phyloP scores from a whole-genome alignment of 2,888 invertebrate species.

The Tetragnatha montana region DNA sequence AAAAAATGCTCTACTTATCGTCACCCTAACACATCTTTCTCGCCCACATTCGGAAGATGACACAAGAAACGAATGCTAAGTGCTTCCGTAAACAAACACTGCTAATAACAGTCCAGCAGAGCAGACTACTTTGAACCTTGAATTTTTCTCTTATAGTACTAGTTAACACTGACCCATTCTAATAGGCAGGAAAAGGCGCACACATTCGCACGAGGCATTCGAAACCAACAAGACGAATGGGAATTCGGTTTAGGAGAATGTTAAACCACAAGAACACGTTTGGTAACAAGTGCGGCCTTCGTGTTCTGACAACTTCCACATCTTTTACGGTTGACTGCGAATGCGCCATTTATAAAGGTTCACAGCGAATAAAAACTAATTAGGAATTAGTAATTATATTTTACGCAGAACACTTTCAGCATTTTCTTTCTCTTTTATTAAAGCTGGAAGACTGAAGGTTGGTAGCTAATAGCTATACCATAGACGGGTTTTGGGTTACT shows the following conservation, averaged over 20 bases:
- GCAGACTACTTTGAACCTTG: background rate
- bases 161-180: background rate
- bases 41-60: slow-evolving; percentile 26
- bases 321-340: background rate
- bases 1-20: background rate
- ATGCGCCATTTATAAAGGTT: background rate
- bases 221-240: background rate
- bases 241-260: background rate
- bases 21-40: slow-evolving; percentile 3
- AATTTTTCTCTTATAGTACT: slow-evolving; percentile 1
- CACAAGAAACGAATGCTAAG: slow-evolving; percentile 2
- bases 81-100: slow-evolving; percentile 19
- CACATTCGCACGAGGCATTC: background rate
- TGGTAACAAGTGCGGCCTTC: background rate
- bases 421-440: no score
- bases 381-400: no score
- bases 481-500: no score
- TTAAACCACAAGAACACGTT: background rate
- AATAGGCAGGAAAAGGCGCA: background rate
- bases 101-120: background rate
- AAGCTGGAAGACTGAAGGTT: no score
- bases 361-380: no score
- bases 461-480: no score
- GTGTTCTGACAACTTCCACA: background rate
- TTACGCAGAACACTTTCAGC: no score